phyloP scores from a whole-genome alignment of 2,888 invertebrate genomes.

The Philaethria dido region DNA sequence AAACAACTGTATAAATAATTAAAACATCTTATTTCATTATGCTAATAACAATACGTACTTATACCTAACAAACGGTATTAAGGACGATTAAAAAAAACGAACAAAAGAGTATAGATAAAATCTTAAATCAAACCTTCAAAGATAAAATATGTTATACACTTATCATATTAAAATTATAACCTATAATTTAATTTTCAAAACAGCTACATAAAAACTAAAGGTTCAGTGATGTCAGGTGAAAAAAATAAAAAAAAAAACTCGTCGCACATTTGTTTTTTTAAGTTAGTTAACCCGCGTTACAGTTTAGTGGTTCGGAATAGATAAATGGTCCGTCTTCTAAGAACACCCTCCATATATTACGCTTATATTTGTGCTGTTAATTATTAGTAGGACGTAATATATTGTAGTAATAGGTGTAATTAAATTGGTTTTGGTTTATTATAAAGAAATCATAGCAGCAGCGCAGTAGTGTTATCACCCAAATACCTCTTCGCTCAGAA shows the following conservation, averaged over 20 bases:
- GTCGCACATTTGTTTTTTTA: constrained; percentile 74
- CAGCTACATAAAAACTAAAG: constrained; percentile 69
- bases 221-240: constrained; percentile 76
- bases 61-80: no score
- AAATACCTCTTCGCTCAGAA: not conserved
- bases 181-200: constrained; percentile 83
- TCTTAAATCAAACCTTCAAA: constrained; percentile 61
- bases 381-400: not conserved
- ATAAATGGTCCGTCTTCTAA: constrained; percentile 67
- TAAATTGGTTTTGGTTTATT: not conserved
- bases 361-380: constrained; percentile 40
- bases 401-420: not conserved
- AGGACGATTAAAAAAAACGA: no score
- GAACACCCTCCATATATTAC: constrained; percentile 68
- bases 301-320: constrained; percentile 68
- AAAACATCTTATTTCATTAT: not conserved
- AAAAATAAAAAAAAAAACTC: constrained; percentile 69
- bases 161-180: constrained; percentile 83
- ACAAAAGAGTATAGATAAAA: constrained; percentile 60
- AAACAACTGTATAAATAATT: no score
- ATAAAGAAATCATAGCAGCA: not conserved
- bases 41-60: not conserved
- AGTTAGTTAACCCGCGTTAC: constrained; percentile 66
- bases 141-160: constrained; percentile 77
- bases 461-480: not conserved